Base-by-base conservation (phyloP, 2,888 invertebrate species). In the Plemyria rubiginata region DNA sequence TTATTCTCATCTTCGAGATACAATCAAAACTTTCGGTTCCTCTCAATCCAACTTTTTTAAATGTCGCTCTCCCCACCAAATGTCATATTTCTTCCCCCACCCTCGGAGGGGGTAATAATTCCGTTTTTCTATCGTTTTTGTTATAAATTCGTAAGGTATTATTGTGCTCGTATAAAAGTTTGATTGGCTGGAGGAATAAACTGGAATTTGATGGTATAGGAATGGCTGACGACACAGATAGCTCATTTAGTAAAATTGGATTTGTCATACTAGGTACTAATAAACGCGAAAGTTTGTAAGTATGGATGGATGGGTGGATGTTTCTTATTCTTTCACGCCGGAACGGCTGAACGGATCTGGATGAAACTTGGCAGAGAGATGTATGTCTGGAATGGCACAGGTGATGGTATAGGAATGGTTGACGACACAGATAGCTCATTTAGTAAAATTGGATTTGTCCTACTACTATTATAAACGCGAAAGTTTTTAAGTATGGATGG, bases 1-100 rank as follows among this genome's bases (percentile, higher is more conserved):
- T 84, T 78, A 80, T 80, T 75, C 77, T 71, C 77, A 81, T 85
- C 85, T 90, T 88, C 82, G 80, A 82, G 81, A 86, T 84, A 87
- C 88, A 90, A 92, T 90, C 90, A 88, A 87, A 90, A 91, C 83
- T 85, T 86, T 83, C 72, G 68, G 74, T 73, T 75, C 73, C 72
- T 84, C 87, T 84, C 88, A 90, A 92, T 90, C 91, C 90, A 92
- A 91, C 90, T 91, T 92, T 89, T 87, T 86, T 85, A 87, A 90
- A 88, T 84, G 85, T 78, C 70, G 70, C 72, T 70, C 81, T 78
- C 76, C 68, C 68, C 62, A 36, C 65, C 55, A 66, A 72, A 79
- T 76, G 78, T 82, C 80, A 79, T 76, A 79, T 81, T 77, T 80
- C 75, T 72, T n/a, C 54, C 45, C 48, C 60, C 62, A 50, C 58